phyloP scores from a whole-genome alignment of 2,797 vertebrate species.

The Arrhamphus sclerolepis region DNA sequence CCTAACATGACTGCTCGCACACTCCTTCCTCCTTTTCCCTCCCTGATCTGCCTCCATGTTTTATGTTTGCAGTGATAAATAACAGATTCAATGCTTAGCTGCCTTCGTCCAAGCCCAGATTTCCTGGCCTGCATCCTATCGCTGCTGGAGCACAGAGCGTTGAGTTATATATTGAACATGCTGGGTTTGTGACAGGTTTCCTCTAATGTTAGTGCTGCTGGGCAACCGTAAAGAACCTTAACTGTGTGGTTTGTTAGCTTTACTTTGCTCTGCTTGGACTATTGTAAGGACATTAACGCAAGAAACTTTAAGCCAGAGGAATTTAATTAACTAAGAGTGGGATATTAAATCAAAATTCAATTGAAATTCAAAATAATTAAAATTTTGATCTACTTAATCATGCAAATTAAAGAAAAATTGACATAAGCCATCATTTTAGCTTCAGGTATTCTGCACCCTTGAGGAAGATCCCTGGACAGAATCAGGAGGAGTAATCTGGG shows the following conservation, averaged over 20 bases:
- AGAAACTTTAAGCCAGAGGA: too few species aligned
- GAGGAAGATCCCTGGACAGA: conserved; percentile 26
- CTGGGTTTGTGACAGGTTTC: conserved; percentile 62
- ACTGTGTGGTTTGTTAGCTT: conserved; percentile 9
- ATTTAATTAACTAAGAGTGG: too few species aligned
- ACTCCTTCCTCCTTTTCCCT: conserved; percentile 24
- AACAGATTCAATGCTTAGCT: conserved; percentile 50
- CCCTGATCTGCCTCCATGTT: conserved; percentile 51
- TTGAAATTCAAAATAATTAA: neutral
- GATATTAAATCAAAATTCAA: too few species aligned
- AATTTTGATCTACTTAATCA: too few species aligned
- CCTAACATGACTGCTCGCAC: conserved; percentile 45
- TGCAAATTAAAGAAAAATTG: neutral
- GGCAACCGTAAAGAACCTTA: conserved; percentile 26
- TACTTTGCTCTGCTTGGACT: neutral
- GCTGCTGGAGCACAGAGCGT: conserved; percentile 31
- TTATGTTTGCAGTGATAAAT: conserved; percentile 68
- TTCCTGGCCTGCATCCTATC: conserved; percentile 61
- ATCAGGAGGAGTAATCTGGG: conserved; percentile 23
- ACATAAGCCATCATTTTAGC: conserved; percentile 1
- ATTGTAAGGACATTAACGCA: too few species aligned
- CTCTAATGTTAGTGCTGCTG: conserved; percentile 28
- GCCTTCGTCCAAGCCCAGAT: conserved; percentile 36
- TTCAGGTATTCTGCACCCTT: conserved; percentile 4
- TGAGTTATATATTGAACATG: conserved; percentile 63